Percentiles rank a stretch among this genome's conserved stretches.
These are phyloP conservation scores for Micromussa lordhowensis DNA, from an alignment of 92 coral and sea anemone species.

Conservation along the genomic window DNA sequence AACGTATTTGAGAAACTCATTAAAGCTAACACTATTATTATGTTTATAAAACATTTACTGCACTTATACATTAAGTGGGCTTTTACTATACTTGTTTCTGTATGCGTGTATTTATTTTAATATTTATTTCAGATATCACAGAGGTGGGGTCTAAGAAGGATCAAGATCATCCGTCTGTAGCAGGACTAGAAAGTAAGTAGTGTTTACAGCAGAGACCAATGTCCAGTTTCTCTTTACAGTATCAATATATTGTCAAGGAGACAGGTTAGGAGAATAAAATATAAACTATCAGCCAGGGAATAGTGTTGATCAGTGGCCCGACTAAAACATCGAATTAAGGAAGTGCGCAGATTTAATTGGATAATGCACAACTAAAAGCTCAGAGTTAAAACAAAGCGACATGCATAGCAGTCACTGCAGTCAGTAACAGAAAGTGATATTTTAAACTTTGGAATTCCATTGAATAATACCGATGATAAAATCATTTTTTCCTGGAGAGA, in stretches of 20 bases:
- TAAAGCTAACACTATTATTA: no score
- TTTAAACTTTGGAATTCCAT: no score
- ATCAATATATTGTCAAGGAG: neutral
- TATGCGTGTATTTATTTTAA: neutral
- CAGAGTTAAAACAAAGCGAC: no score
- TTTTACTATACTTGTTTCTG: no score
- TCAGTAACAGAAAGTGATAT: no score
- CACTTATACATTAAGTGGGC: no score
- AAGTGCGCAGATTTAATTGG: no score
- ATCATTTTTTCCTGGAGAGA: neutral
- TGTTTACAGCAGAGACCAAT: neutral
- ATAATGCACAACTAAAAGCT: no score
- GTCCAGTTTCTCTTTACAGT: neutral
- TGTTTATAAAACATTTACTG: no score
- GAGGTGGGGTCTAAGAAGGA: constrained; percentile 63
- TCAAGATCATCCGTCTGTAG: constrained; percentile 34
- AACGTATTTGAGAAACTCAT: no score
- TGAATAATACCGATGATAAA: no score
- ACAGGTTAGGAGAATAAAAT: neutral
- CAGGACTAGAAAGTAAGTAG: constrained; percentile 68
- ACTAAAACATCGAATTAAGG: neutral
- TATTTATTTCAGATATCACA: constrained; percentile 43
- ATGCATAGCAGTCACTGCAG: no score
- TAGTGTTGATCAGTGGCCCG: neutral
- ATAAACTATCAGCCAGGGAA: neutral